A percentile compares a stretch with the other conserved stretches of the same genome.
These are phyloP conservation scores for Hucho hucho DNA, from an alignment of 2,113 vertebrate species.

Conservation along the genomic window DNA sequence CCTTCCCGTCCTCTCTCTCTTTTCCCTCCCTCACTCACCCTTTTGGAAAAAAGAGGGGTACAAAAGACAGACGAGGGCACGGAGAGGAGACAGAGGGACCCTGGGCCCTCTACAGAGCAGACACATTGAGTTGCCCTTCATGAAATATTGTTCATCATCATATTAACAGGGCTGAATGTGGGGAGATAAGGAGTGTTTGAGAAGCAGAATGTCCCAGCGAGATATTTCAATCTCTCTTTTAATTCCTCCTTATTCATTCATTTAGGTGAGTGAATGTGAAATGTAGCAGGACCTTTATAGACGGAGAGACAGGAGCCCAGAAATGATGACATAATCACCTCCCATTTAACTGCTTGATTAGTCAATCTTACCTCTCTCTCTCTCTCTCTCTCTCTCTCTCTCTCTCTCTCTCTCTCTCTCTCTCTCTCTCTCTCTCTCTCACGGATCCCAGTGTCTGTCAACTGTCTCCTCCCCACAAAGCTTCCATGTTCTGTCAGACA, in stretches of 20 bases:
- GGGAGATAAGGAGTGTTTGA: slow-evolving; percentile 78
- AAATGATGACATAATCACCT: slow-evolving; percentile 77
- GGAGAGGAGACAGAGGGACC: slow-evolving; percentile 67
- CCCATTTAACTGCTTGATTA: slow-evolving; percentile 72
- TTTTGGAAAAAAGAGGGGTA: slow-evolving; percentile 75
- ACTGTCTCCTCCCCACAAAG: slow-evolving; percentile 20
- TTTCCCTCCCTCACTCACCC: slow-evolving; percentile 76
- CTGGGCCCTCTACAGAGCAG: slow-evolving; percentile 71
- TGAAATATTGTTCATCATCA: slow-evolving; percentile 85
- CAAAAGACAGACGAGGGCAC: slow-evolving; percentile 81
- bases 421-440: slow-evolving; percentile 9
- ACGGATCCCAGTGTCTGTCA: slow-evolving; percentile 11
- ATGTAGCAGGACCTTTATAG: slow-evolving; percentile 63
- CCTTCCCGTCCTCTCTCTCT: slow-evolving; percentile 79
- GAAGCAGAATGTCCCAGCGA: slow-evolving; percentile 73
- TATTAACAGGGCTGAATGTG: slow-evolving; percentile 84
- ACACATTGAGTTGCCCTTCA: slow-evolving; percentile 80
- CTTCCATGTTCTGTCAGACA: slow-evolving; percentile 42
- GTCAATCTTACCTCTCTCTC: slow-evolving; percentile 41
- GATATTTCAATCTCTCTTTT: slow-evolving; percentile 71
- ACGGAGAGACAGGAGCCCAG: slow-evolving; percentile 33
- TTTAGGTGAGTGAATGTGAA: slow-evolving; percentile 64
- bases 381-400: no score
- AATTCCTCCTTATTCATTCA: slow-evolving; percentile 58
- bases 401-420: no score